Percentiles rank a stretch among this genome's conserved stretches.
Evolutionary conservation across 2,113 vertebrate genomes (phyloP).

Genomic region (Heterocephalus glaber): DNA sequence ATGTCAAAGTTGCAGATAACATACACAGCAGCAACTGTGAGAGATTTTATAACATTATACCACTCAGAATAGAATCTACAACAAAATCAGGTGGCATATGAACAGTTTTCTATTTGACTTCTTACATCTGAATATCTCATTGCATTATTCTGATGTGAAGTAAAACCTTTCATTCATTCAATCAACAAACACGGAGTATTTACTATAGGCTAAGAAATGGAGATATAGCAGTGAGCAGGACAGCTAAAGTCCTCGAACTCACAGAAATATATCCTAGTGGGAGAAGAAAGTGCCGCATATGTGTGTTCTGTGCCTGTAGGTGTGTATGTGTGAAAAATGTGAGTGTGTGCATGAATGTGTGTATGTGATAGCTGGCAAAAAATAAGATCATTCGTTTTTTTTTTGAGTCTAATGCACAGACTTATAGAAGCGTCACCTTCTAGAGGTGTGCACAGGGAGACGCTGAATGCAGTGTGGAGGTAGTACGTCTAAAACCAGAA

Average conservation of each 20-base stretch:
- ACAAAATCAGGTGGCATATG: not conserved
- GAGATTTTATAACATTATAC: not conserved
- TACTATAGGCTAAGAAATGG: not conserved
- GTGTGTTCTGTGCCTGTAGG: not conserved
- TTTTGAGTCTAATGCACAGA: not conserved
- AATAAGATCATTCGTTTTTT: not conserved
- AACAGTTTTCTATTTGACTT: not conserved
- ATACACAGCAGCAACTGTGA: not conserved
- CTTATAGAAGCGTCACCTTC: not conserved
- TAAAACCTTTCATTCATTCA: not conserved
- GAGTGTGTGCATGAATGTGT: not conserved
- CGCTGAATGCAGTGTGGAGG: too few species aligned
- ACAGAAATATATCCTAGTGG: not conserved
- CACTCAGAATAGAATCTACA: constrained; percentile 34
- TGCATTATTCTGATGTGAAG: not conserved
- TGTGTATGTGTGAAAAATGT: not conserved
- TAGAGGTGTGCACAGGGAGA: not conserved
- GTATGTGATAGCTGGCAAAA: not conserved
- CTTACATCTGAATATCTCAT: not conserved
- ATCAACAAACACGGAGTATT: not conserved
- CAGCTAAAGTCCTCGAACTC: not conserved
- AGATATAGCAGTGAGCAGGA: not conserved
- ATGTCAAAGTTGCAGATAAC: not conserved
- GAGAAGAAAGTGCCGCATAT: not conserved
- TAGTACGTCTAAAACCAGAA: not conserved